Base-by-base conservation (phyloP, 2,113 vertebrate species). In the Ceyx melanurus region DNA sequence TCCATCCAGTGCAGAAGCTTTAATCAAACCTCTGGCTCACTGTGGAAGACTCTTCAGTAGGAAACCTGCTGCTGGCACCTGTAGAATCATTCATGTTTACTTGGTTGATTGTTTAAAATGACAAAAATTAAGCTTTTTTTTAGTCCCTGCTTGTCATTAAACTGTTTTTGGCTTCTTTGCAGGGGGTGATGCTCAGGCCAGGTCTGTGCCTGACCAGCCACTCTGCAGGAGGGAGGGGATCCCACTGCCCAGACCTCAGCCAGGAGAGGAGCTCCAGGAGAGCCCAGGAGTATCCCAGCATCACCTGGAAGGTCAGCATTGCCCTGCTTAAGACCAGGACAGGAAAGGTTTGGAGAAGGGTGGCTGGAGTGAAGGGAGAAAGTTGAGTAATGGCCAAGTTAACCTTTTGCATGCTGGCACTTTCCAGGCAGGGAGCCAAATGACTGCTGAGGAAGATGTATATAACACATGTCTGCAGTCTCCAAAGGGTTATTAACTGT, bases 401-500 rank as follows among this genome's bases (percentile, higher is more conserved):
- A 97, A 97, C 96, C 83, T 95, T 90, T 96, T 1, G 6, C 61
- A 31, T 20, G 87, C 94, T 94, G 94, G 94, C 94, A 95, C 82
- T 95, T 96, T 96, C 94, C 95, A 96, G 95, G 95, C 74, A 0
- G 15, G 0, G 3, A 79, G 93, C 95, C 96, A 93, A 95, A 79
- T 56, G 75, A 76, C 85, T 92, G 89, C 93, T 94, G 0, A 0
- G 72, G 89, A 95, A 94, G 96, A 95, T 95, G 94, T 82, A 70
- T 95, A 77, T 95, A 97, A 94, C 95, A 95, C 92, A 95, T 94
- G 94, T 86, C 92, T 85, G 87, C 88, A 88, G 90, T 95, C 97
- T 95, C 96, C 56, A 76, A 96, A 96, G 96, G 89, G 86, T 96
- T 96, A 93, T 96, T 96, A 92, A 90, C 88, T 94, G 70, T 72